Evolutionary conservation across 2,888 invertebrate genomes (phyloP), one percentile per base, ranked within the genome.

Genomic region (Chironomus riparius): DNA sequence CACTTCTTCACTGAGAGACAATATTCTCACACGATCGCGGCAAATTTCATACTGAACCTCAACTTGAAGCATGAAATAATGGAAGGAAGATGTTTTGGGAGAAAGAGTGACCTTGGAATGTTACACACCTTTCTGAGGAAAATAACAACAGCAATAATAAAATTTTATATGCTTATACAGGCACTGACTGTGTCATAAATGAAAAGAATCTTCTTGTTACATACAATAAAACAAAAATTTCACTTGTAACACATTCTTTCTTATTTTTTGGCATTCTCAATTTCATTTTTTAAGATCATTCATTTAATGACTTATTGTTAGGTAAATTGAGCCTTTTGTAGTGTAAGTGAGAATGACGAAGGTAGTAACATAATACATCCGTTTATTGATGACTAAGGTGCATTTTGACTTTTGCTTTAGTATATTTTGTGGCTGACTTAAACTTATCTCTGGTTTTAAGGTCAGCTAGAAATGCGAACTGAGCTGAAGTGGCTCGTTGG

Each of bases 221-320:
- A 38, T 38, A 38, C 38, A 38, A 38, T 38, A 38, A 38, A 47
- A 69, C 3, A 28, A 1, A 50, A 70, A 70, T 70, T 70, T 70
- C 70, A 70, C 70, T 70, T 70, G 70, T 70, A 70, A 70, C 70
- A 70, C 50, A 70, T 70, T 70, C n/a, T 12, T 15, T 68, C 12
- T 62, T 62, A 61, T 65, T 65, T 62, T 22, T 22, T 2, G n/a
- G 15, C 56, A 56, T 56, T 10, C 38, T 38, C 38, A 38, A 38
- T 38, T 38, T 10, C 10, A 38, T 38, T 2, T n/a, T 38, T 38
- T 2, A 38, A 38, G 10, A 38, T 38, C 38, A 38, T 38, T 10
- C 38, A 2, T 38, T 38, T 38, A 38, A 10, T 38, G 38, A n/a
- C n/a, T 38, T 38, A 38, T 38, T 38, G 38, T 38, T 38, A 38